Conservation (phyloP, 1,140 invertebrate species). For the Panonychus citri region DNA sequence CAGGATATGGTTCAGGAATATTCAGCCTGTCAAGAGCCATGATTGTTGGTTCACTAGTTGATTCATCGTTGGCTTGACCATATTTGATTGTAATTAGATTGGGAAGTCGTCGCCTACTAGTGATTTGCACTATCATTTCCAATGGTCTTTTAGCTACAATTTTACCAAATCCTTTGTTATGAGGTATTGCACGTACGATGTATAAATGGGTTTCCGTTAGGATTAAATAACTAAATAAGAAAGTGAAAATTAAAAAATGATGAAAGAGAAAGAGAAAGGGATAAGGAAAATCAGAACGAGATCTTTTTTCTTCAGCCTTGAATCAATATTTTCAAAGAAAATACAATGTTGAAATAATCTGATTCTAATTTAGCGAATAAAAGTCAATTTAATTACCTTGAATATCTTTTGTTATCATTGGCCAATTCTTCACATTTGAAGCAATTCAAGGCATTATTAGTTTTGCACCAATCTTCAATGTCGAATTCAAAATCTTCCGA, state of each 20-base stretch:
- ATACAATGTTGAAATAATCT: not conserved
- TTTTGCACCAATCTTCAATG: slow-evolving; percentile 51
- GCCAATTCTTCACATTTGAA: slow-evolving; percentile 79
- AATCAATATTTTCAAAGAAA: not conserved
- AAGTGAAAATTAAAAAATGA: slow-evolving; percentile 11
- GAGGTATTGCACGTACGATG: slow-evolving; percentile 53
- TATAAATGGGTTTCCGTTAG: slow-evolving; percentile 70
- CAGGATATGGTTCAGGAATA: slow-evolving; percentile 10
- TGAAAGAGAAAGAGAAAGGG: too few relatives aligned
- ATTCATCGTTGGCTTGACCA: slow-evolving; percentile 47
- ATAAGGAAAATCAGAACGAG: not conserved
- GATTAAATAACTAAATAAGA: slow-evolving; percentile 45
- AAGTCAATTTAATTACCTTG: slow-evolving; percentile 28
- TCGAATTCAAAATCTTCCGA: slow-evolving; percentile 40
- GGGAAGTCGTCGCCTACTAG: slow-evolving; percentile 72
- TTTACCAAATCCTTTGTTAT: slow-evolving; percentile 46
- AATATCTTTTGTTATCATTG: slow-evolving; percentile 57
- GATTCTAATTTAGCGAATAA: not conserved
- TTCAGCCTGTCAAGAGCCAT: slow-evolving; percentile 8
- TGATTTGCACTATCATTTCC: slow-evolving; percentile 78
- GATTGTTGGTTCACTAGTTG: slow-evolving; percentile 17
- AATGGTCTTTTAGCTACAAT: slow-evolving; percentile 60
- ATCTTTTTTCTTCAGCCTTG: too few relatives aligned
- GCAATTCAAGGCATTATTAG: slow-evolving; percentile 52
- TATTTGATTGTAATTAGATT: slow-evolving; percentile 91